Evolutionary conservation across 37 sponge, comb jelly and placozoan genomes (phyloP).

Genomic region (Beroe ovata): DNA sequence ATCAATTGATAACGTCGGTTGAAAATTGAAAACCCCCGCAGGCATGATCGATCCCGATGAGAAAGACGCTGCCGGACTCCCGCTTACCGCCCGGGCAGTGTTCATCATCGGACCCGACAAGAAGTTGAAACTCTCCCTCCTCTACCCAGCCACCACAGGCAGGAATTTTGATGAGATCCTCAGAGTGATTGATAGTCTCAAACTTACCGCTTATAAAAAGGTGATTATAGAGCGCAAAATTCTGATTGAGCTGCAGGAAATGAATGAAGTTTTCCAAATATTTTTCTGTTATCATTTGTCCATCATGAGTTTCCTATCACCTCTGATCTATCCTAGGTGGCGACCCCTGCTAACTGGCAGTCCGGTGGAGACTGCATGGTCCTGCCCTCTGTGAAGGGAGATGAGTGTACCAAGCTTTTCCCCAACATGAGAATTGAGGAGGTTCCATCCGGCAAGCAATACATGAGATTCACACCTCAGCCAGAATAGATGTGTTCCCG

Average conservation of each 20-base stretch:
- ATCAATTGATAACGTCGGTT: too few relatives aligned
- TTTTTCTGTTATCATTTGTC: too few relatives aligned
- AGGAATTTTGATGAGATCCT: constrained; percentile 95
- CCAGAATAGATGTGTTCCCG: constrained; percentile 76
- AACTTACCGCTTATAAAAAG: constrained; percentile 93
- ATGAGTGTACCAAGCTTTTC: constrained; percentile 85
- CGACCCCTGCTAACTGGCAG: constrained; percentile 99
- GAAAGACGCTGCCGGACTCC: constrained; percentile 95
- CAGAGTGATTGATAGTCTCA: constrained; percentile 92
- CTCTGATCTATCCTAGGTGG: constrained; percentile 76
- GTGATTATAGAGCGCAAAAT: too few relatives aligned
- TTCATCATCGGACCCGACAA: constrained; percentile 78
- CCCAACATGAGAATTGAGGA: constrained; percentile 73
- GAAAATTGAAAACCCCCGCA: too few relatives aligned
- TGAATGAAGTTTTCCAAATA: too few relatives aligned
- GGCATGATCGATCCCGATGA: constrained; percentile 94
- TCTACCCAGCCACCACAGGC: constrained; percentile 97
- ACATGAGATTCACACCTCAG: constrained; percentile 96
- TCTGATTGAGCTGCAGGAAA: too few relatives aligned
- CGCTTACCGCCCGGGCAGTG: constrained; percentile 92
- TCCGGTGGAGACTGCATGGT: constrained; percentile 95
- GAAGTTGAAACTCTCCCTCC: constrained; percentile 93
- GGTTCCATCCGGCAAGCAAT: constrained; percentile 95
- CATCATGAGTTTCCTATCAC: too few relatives aligned
- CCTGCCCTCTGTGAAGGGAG: constrained; percentile 83